Evolutionary conservation across 2,797 vertebrate genomes (phyloP).

Genomic region (Gymnothorax javanicus): DNA sequence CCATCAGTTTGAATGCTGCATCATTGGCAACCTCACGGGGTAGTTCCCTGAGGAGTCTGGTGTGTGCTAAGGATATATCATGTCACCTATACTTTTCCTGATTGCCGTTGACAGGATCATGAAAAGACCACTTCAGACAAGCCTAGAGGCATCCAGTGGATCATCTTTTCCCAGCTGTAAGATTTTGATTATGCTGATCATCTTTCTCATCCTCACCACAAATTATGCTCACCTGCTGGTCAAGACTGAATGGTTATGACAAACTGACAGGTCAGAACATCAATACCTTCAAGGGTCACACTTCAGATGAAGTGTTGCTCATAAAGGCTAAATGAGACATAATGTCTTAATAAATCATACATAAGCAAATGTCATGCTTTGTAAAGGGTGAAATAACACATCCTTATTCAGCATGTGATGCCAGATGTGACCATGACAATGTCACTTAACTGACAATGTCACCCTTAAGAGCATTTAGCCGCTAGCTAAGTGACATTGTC

Average conservation of each 20-base stretch:
- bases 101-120: conserved; percentile 24
- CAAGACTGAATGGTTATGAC: background rate
- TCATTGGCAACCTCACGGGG: conserved; percentile 1
- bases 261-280: background rate
- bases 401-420: too few species aligned
- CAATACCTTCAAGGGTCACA: too few species aligned
- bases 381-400: too few species aligned
- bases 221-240: background rate
- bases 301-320: too few species aligned
- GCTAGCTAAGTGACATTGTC: too few species aligned
- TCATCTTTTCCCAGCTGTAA: conserved; percentile 24
- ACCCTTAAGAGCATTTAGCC: too few species aligned
- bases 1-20: conserved; percentile 10
- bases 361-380: too few species aligned
- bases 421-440: too few species aligned
- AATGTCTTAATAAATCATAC: too few species aligned
- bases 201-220: conserved; percentile 12
- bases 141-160: conserved; percentile 38
- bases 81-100: conserved; percentile 30
- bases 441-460: too few species aligned
- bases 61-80: background rate
- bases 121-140: conserved; percentile 29
- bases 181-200: conserved; percentile 30
- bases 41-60: conserved; percentile 11
- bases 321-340: too few species aligned